Evolutionary conservation across 2,888 invertebrate genomes (phyloP).

Genomic region (Pheosia gnoma): DNA sequence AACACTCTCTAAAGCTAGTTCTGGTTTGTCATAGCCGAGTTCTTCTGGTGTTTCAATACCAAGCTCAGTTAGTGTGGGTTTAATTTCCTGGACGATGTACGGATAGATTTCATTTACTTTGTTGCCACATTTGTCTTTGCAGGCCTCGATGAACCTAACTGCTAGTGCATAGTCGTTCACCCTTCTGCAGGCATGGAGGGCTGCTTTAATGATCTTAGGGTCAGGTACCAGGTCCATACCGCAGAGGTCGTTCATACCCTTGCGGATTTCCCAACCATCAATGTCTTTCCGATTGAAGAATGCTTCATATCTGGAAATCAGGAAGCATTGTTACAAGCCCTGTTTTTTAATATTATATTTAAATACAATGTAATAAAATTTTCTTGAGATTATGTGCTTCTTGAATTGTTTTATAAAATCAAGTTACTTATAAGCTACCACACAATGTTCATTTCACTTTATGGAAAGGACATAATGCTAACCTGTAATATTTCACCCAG

Average conservation of each 20-base stretch:
- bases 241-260: slow-evolving; percentile 94
- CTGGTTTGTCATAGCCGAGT: slow-evolving; percentile 98
- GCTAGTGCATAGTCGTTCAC: slow-evolving; percentile 97
- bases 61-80: slow-evolving; percentile 95
- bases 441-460: too few species aligned
- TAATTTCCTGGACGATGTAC: slow-evolving; percentile 94
- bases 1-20: slow-evolving; percentile 92
- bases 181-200: slow-evolving; percentile 94
- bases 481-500: too few species aligned
- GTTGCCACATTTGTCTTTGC: slow-evolving; percentile 94
- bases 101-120: slow-evolving; percentile 92
- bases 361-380: too few species aligned
- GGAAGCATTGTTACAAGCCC: background rate
- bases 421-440: too few species aligned
- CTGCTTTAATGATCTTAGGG: slow-evolving; percentile 94
- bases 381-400: too few species aligned
- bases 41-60: slow-evolving; percentile 98
- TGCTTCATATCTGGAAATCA: slow-evolving; percentile 86
- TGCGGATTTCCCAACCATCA: slow-evolving; percentile 97
- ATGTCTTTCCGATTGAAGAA: slow-evolving; percentile 94
- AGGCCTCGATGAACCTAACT: slow-evolving; percentile 95
- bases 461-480: too few species aligned
- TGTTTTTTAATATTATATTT: too few species aligned
- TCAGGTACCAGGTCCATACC: slow-evolving; percentile 97
- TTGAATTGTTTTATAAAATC: too few species aligned